Evolutionary conservation across 2,888 invertebrate genomes (phyloP), one percentile per base, ranked within the genome.

Genomic region (Caenorhabditis wallacei): DNA sequence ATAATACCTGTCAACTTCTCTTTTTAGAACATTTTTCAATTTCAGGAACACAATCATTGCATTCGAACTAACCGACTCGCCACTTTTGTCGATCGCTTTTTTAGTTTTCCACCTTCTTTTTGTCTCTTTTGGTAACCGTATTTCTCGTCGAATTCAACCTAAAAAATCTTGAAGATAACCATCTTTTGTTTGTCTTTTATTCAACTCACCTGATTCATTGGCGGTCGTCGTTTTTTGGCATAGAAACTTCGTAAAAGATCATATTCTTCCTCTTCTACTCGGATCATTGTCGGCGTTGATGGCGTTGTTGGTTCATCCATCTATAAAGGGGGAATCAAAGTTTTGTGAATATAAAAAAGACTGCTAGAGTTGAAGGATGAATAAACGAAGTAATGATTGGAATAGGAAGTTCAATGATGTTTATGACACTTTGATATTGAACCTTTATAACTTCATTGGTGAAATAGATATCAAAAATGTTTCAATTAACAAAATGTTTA

Each of bases 101-200:
- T 75, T 24, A 75, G 66, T 46, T 75, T 75, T 40, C 66, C 74
- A 18, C 57, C 71, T 57, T 64, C 64, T 71, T 79, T 69, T 48
- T 53, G 53, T 48, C 70, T 69, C 63, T 71, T 69, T 64, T 79
- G 69, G 71, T 79, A 79, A 56, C 70, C 69, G 64, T 70, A 79
- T 53, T 53, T 79, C 79, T 79, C 79, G 20, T 79, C 79, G 71
- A 71, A 79, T 79, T 79, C 79, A 26, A 79, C 79, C 79, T 79
- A 51, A 76, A 43, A 76, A 22, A 18, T 37, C 24, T 24, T 22
- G 5, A 7, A 75, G 74, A 75, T 75, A 75, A 66, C 35, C 48
- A 75, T 75, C 74, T 75, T 66, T 22, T 75, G 74, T 75, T 75
- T 75, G 56, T 75, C n/a, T 75, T 18, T 10, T 30, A 13, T 11